Percentiles rank a stretch among this genome's conserved stretches.
Evolutionary conservation across 2,113 vertebrate genomes (phyloP).

Genomic region (Bos indicus): DNA sequence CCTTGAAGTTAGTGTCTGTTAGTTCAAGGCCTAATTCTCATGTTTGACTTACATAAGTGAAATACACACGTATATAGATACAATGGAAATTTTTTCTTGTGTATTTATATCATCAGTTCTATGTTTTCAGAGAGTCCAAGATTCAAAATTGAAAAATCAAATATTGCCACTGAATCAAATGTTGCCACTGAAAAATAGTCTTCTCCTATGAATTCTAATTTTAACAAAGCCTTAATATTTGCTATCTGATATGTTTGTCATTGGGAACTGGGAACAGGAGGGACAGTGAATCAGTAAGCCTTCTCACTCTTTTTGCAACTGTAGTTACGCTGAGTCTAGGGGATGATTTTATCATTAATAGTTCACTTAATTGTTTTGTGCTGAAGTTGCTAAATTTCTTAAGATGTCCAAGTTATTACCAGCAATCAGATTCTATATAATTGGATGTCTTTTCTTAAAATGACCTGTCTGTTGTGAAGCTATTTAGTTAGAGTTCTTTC

Average conservation of each 20-base stretch:
- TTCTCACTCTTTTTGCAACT: background rate
- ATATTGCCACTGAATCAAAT: background rate
- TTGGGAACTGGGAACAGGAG: background rate
- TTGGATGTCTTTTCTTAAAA: slow-evolving; percentile 49
- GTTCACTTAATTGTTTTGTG: slow-evolving; percentile 30
- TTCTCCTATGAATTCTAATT: slow-evolving; percentile 18
- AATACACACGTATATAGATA: background rate
- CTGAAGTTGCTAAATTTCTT: slow-evolving; percentile 47
- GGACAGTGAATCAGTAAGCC: background rate
- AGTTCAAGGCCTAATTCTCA: background rate
- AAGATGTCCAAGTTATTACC: slow-evolving; percentile 53
- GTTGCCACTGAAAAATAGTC: background rate
- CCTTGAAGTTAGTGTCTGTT: background rate
- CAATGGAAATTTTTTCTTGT: background rate
- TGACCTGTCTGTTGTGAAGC: slow-evolving; percentile 42
- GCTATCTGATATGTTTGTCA: background rate
- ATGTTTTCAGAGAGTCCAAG: background rate
- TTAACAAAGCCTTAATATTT: slow-evolving; percentile 23
- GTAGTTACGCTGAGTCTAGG: background rate
- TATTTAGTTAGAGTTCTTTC: background rate
- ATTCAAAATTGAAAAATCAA: slow-evolving; percentile 31
- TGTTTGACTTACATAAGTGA: background rate
- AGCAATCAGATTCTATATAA: slow-evolving; percentile 33
- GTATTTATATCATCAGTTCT: background rate
- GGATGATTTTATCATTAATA: slow-evolving; percentile 29